A percentile compares a stretch with the other conserved stretches of the same genome.
Conservation (phyloP, 2,797 vertebrate genomes). For the Halcyon leucocephala region DNA sequence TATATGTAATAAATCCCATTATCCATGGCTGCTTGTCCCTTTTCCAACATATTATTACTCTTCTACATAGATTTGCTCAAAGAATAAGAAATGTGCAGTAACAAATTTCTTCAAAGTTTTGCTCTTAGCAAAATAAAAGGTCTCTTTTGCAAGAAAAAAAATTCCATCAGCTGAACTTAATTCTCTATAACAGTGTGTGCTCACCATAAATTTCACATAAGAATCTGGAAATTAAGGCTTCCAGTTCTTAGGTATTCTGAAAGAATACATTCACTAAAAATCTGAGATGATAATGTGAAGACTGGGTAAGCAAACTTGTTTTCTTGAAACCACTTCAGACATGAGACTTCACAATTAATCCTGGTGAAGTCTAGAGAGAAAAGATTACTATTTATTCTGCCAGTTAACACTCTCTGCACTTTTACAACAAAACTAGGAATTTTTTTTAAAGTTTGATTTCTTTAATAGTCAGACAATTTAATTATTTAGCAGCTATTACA, state of each 20-base stretch:
- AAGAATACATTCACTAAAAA: background rate
- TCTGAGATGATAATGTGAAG: background rate
- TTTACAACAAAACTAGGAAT: background rate
- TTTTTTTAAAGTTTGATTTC: background rate
- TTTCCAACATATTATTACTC: background rate
- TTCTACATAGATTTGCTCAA: background rate
- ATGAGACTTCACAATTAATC: background rate
- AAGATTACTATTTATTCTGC: background rate
- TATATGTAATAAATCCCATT: background rate
- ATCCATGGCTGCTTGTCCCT: background rate
- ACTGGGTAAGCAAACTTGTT: background rate
- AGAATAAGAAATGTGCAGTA: background rate
- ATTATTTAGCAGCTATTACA: background rate
- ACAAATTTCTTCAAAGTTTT: background rate
- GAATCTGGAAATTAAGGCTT: background rate
- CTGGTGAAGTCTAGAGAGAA: rapidly evolving
- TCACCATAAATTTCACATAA: background rate
- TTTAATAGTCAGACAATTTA: background rate
- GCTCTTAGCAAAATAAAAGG: background rate
- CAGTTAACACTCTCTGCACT: background rate
- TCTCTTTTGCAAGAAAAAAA: background rate
- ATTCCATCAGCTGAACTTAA: background rate
- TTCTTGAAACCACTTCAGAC: background rate
- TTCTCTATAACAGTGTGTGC: background rate
- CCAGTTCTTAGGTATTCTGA: background rate